Conservation (phyloP, 2,888 invertebrate species). For the Eretmocerus hayati region DNA sequence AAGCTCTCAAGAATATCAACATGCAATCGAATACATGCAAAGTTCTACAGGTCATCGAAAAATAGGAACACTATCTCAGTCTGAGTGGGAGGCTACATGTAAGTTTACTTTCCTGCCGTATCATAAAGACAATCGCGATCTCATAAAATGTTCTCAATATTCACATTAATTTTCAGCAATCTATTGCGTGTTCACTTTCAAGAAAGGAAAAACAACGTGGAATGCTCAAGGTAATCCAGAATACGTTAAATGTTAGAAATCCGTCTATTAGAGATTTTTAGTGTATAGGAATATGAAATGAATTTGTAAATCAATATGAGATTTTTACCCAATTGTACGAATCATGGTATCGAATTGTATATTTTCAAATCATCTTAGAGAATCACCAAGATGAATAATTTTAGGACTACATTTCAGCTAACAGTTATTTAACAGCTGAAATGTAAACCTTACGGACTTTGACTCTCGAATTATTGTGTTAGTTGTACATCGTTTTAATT, state of each 20-base stretch:
- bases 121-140: too few relatives aligned
- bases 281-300: background rate
- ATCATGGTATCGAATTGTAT: constrained; percentile 9
- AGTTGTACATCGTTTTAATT: too few relatives aligned
- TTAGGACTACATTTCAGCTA: too few relatives aligned
- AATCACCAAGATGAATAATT: too few relatives aligned
- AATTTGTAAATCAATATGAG: background rate
- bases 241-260: constrained; percentile 37
- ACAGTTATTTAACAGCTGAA: too few relatives aligned
- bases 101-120: too few relatives aligned
- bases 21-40: constrained; percentile 59
- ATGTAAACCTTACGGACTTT: too few relatives aligned
- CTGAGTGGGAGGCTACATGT: constrained; percentile 93
- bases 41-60: constrained; percentile 37
- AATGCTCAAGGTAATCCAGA: constrained; percentile 59
- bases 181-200: constrained; percentile 77
- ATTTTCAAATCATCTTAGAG: constrained; percentile 1
- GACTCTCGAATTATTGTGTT: too few relatives aligned
- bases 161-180: constrained; percentile 59
- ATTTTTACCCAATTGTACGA: constrained; percentile 7
- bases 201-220: constrained; percentile 64
- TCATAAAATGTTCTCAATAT: background rate
- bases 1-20: constrained; percentile 61
- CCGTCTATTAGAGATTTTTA: background rate
- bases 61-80: constrained; percentile 76